Evolutionary conservation across 2,113 vertebrate species (phyloP), one percentile per base, ranked within the genome.

Genomic region (Oncorhynchus clarkii): DNA sequence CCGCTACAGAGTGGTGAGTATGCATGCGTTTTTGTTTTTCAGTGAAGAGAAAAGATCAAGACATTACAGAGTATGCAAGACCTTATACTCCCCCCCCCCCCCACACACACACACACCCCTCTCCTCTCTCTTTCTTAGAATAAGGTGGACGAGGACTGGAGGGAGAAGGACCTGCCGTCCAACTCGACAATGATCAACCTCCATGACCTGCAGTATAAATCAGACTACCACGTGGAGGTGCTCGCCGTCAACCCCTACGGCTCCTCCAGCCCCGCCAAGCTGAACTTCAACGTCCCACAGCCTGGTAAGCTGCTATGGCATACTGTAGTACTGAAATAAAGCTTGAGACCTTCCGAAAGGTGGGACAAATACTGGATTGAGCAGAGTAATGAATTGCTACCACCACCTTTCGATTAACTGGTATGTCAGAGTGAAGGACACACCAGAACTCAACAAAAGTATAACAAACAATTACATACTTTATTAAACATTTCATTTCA

Each of bases 211-310:
- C 51, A 84, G 20, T 93, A 87, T 20, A 82, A 84, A 49, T 82
- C 88, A 39, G 57, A 85, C 45, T 94, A 93, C 85, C 73, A 82
- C 29, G 67, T 93, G 78, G 84, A 94, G 73, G 85, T 94, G 20
- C 3, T n/a, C 26, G 88, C 92, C 0, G 64, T 92, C 74, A 94
- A 93, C 66, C 12, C 70, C 13, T 93, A 92, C 4, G 93, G 93
- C 68, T 85, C 86, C 16, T 94, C 92, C 13, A 20, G 70, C 4
- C 80, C 91, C 3, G 72, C 83, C 1, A 71, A 5, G 14, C 68
- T 91, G 3, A 91, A 88, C 80, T 93, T 94, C 72, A 87, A 86
- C 16, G 81, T 86, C 16, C 88, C 86, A 34, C 74, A 85, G 14
- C 69, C 86, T 68, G 66, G 92, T 91, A 85, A 16, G 16, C 51